These are phyloP conservation scores for Littorina saxatilis DNA, from an alignment of 1,140 invertebrate genomes.

Conservation along the genomic window DNA sequence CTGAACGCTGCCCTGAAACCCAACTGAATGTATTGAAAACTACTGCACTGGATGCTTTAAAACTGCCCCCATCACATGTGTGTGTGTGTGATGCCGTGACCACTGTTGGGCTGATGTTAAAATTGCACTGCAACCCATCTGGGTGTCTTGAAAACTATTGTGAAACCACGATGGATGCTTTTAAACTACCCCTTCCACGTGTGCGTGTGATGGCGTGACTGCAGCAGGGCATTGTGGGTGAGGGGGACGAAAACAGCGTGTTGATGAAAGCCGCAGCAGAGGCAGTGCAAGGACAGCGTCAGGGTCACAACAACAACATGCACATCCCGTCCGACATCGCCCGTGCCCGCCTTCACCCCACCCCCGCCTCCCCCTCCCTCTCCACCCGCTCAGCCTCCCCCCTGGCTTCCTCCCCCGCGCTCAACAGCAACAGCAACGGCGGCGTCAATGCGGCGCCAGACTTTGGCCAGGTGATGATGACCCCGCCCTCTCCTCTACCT, in stretches of 20 bases:
- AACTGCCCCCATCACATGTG: too few species aligned
- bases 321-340: slow-evolving; percentile 2
- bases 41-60: too few species aligned
- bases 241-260: slow-evolving; percentile 47
- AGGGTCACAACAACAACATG: slow-evolving; percentile 13
- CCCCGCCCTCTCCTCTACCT: slow-evolving; percentile 6
- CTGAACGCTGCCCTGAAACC: too few species aligned
- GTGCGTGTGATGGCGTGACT: background rate
- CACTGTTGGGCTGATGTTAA: too few species aligned
- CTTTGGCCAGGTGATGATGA: slow-evolving; percentile 25
- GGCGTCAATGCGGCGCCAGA: background rate
- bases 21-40: too few species aligned
- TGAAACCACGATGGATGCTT: too few species aligned
- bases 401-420: background rate
- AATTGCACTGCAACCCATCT: too few species aligned
- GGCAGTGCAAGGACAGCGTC: slow-evolving; percentile 59
- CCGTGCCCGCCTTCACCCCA: slow-evolving; percentile 9
- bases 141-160: too few species aligned
- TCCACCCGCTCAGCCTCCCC: slow-evolving; percentile 2
- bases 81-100: too few species aligned
- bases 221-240: slow-evolving; percentile 23
- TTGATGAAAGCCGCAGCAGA: slow-evolving; percentile 65
- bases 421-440: background rate
- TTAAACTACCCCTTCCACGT: too few species aligned
- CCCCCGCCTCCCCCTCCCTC: slow-evolving; percentile 24